Conservation (phyloP, 2,113 vertebrate species). For the Capricornis sumatraensis region DNA sequence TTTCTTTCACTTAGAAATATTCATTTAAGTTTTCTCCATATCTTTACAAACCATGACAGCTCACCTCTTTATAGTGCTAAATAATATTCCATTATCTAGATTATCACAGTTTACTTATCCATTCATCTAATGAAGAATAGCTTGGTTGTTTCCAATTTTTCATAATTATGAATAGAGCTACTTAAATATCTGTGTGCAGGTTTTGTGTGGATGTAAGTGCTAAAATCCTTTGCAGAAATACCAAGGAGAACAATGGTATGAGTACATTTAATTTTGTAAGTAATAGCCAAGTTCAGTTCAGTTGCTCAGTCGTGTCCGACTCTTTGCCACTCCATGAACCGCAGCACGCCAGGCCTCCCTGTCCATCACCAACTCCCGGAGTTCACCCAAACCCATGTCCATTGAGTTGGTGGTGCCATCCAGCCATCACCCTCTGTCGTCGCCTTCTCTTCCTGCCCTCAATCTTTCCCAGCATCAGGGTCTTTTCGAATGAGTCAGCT, state of each 20-base stretch:
- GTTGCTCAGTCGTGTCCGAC: rapidly evolving
- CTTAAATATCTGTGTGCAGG: background rate
- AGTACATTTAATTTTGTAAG: background rate
- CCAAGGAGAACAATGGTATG: background rate
- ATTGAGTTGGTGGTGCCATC: too few relatives aligned
- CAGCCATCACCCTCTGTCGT: too few relatives aligned
- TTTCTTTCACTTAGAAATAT: background rate
- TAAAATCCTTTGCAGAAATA: background rate
- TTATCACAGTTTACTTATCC: background rate
- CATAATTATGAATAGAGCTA: background rate
- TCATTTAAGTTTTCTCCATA: background rate
- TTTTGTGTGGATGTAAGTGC: background rate
- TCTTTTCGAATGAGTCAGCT: too few relatives aligned
- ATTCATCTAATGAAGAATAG: background rate
- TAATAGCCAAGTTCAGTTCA: background rate
- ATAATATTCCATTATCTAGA: background rate
- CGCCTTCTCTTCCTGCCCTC: too few relatives aligned
- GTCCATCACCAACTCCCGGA: too few relatives aligned
- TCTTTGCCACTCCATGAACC: too few relatives aligned
- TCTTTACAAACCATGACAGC: background rate
- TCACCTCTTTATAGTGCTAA: background rate
- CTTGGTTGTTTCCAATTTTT: background rate
- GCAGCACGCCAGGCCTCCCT: too few relatives aligned
- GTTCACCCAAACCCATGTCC: too few relatives aligned
- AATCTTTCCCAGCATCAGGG: too few relatives aligned